Percentiles rank a stretch among this genome's conserved stretches.
These are phyloP conservation scores for Octopus sinensis DNA, from an alignment of 1,140 invertebrate genomes.

Conservation along the genomic window DNA sequence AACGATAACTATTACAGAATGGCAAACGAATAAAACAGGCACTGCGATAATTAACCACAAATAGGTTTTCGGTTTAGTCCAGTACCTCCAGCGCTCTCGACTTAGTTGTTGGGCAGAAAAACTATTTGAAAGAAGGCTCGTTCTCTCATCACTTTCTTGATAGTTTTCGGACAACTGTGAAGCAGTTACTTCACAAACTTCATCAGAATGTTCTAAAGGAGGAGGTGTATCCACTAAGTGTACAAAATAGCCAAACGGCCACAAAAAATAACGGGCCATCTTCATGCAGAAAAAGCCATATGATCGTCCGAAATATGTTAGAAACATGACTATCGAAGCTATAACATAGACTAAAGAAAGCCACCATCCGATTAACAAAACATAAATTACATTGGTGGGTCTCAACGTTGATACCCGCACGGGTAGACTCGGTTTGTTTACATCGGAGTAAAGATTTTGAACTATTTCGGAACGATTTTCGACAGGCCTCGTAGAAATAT, in stretches of 20 bases:
- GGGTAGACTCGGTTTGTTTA: constrained; percentile 31
- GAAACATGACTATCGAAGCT: constrained; percentile 40
- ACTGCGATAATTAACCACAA: constrained; percentile 46
- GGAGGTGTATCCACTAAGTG: constrained; percentile 33
- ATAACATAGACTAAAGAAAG: constrained; percentile 44
- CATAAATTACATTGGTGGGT: constrained; percentile 44
- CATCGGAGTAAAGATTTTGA: constrained; percentile 47
- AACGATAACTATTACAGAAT: constrained; percentile 35
- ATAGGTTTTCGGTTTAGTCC: constrained; percentile 30
- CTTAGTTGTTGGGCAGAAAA: neutral
- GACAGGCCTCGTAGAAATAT: constrained; percentile 48
- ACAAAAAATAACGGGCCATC: constrained; percentile 49
- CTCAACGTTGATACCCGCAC: constrained; percentile 34
- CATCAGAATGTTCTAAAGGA: neutral
- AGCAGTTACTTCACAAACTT: neutral
- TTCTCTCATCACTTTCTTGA: neutral
- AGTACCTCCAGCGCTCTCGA: neutral
- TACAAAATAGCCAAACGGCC: constrained; percentile 55
- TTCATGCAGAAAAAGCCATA: constrained; percentile 45
- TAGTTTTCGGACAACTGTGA: neutral
- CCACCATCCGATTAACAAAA: constrained; percentile 51
- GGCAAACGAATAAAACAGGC: constrained; percentile 38
- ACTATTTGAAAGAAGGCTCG: neutral
- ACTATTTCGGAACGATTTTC: constrained; percentile 46
- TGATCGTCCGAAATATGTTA: constrained; percentile 40